These are phyloP conservation scores for Hippocampus barbouri DNA, from an alignment of 2,113 vertebrate species.

Conservation along the genomic window DNA sequence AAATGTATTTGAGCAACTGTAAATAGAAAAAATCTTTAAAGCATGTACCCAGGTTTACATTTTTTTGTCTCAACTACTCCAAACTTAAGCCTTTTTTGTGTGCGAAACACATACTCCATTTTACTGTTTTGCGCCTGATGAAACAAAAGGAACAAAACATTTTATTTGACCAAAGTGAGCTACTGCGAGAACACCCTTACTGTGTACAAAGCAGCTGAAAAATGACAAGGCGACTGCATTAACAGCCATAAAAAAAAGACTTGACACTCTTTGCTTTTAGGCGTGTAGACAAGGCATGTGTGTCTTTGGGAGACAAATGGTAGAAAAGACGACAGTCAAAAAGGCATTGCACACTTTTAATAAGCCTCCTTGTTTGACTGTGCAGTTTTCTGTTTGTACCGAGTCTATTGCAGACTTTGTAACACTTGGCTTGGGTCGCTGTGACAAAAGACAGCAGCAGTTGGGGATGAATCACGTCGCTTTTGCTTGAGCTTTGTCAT, in stretches of 20 bases:
- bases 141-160: not conserved
- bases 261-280: constrained; percentile 13
- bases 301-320: constrained; percentile 27
- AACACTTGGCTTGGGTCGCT: constrained; percentile 29
- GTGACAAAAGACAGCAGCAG: constrained; percentile 7
- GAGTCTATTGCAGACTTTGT: constrained; percentile 13
- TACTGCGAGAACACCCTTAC: too few species aligned
- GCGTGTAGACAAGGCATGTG: not conserved
- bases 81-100: not conserved
- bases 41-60: too few species aligned
- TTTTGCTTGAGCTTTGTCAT: not conserved
- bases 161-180: too few species aligned
- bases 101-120: not conserved
- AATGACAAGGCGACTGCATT: constrained; percentile 4
- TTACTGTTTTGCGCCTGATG: not conserved
- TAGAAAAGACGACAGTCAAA: constrained; percentile 41
- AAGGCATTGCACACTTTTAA: constrained; percentile 46
- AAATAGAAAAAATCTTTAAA: too few species aligned
- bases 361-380: constrained; percentile 40
- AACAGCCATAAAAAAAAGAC: constrained; percentile 25
- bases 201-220: constrained; percentile 37
- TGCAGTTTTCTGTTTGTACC: constrained; percentile 30
- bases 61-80: too few species aligned
- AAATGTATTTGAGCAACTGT: too few species aligned
- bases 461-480: not conserved